Evolutionary conservation across 2,797 vertebrate genomes (phyloP).

Genomic region (Furcifer pardalis): DNA sequence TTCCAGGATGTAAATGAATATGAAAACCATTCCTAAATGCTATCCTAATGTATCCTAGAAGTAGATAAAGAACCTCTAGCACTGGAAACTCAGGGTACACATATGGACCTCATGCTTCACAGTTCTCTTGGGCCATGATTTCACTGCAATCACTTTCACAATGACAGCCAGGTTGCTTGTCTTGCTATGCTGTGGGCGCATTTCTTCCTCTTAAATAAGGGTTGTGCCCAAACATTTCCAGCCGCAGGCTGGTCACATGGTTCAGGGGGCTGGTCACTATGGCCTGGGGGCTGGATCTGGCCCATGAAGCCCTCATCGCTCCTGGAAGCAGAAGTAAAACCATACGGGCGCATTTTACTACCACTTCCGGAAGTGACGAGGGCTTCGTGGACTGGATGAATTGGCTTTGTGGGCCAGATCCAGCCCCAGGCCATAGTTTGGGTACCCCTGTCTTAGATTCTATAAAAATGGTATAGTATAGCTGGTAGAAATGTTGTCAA

Average conservation of each 20-base stretch:
- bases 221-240: neutral
- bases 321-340: too few relatives aligned
- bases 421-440: too few relatives aligned
- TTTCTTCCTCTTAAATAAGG: slow-evolving; percentile 21
- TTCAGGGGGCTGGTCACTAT: too few relatives aligned
- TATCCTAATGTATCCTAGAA: neutral
- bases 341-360: too few relatives aligned
- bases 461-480: slow-evolving; percentile 8
- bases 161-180: neutral
- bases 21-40: too few relatives aligned
- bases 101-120: neutral
- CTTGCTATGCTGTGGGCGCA: neutral
- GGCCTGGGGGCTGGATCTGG: too few relatives aligned
- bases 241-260: too few relatives aligned
- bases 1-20: too few relatives aligned
- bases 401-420: neutral
- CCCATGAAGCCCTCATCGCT: too few relatives aligned
- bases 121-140: neutral
- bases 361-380: too few relatives aligned
- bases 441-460: slow-evolving; percentile 20
- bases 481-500: slow-evolving; percentile 34
- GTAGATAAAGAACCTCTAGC: neutral
- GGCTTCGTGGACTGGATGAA: too few relatives aligned
- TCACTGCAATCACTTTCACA: neutral
- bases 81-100: too few relatives aligned